Evolutionary conservation across 2,888 invertebrate species (phyloP).

Genomic region (Apodemia zela): DNA sequence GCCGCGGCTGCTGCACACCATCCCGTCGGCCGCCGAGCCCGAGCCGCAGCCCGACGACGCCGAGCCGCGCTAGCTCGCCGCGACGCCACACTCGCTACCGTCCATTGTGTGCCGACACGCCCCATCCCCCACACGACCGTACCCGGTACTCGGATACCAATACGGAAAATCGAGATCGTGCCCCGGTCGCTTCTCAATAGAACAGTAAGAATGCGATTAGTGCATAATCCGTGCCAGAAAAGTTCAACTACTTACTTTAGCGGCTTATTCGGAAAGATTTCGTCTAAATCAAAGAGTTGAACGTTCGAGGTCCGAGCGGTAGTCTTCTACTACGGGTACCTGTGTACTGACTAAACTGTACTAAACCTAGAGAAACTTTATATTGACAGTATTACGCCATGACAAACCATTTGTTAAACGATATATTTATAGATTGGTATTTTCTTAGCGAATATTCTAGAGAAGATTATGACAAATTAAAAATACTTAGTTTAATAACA

Average conservation of each 20-base stretch:
- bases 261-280: not conserved
- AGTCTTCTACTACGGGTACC: not conserved
- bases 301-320: not conserved
- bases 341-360: not conserved
- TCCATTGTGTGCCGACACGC: constrained; percentile 39
- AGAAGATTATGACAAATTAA: not conserved
- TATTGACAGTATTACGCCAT: constrained; percentile 12
- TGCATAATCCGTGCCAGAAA: not conserved
- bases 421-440: constrained; percentile 4
- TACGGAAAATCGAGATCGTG: too few species aligned
- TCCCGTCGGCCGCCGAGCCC: constrained; percentile 65
- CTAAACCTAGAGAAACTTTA: not conserved
- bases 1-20: constrained; percentile 58
- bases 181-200: not conserved
- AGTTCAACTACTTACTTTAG: not conserved
- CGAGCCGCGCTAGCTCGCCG: constrained; percentile 43
- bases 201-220: not conserved
- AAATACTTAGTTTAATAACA: not conserved
- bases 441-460: constrained; percentile 10
- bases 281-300: not conserved
- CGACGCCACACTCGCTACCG: constrained; percentile 42
- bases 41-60: constrained; percentile 47
- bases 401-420: constrained; percentile 5
- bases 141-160: too few species aligned
- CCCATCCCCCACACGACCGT: too few species aligned